Base-by-base conservation (phyloP, 1,140 invertebrate genomes). In the Diabrotica undecimpunctata region DNA sequence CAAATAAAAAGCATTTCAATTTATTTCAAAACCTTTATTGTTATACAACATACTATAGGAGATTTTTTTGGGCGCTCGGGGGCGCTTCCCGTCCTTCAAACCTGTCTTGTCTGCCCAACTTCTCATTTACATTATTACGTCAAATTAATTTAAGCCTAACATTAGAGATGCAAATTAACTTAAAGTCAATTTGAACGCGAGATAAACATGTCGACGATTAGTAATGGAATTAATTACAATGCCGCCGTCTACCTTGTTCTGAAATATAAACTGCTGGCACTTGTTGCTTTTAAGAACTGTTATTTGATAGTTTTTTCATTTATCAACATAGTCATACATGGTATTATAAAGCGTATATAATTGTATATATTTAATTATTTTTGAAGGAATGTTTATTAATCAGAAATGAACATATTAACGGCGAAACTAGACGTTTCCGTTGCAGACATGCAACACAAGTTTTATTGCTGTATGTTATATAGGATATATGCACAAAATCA, bases 151-250 rank as follows among this genome's bases (percentile, higher is more conserved):
- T 74, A 72, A 63, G 54, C 68, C 65, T 62, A 66, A 72, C 69
- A 74, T 74, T 74, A 72, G 68, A 72, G 69, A 74, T 74, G 72
- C 72, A 74, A 74, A 74, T 74, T 74, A 70, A 68, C 67, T 69
- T 57, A 61, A 71, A 69, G 69, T 72, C 70, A 74, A 74, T 74
- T 74, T 74, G 70, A 72, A 72, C 69, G 69, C 54, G 69, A 71
- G 69, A 72, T 72, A 70, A 74, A 72, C 70, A 71, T 69, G 71
- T 72, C 71, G 60, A 66, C 69, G 67, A 74, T 74, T 74, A 74
- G 71, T 74, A 72, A 70, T 66, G 66, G 66, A 72, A 71, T 74
- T 74, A 72, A 69, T 64, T 67, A 64, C 64, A 58, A 65, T 56
- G 38, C 63, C 62, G 62, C 62, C 67, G 68, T 64, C 65, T 70